These are phyloP conservation scores for Lytechinus pictus DNA, from an alignment of 35 echinoderm and acorn worm species.

Conservation along the genomic window DNA sequence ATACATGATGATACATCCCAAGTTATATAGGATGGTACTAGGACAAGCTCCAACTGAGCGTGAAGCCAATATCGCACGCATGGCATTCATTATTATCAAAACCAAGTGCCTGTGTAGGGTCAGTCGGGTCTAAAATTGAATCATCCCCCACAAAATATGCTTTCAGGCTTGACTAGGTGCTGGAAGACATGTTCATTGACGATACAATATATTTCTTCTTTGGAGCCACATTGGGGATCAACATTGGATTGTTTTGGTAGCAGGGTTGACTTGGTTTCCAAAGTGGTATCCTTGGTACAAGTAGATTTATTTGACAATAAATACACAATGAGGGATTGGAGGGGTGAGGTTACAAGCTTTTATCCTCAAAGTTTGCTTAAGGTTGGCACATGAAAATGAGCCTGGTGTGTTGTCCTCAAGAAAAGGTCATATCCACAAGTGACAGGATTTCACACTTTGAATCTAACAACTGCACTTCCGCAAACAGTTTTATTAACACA, in stretches of 20 bases:
- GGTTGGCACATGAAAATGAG: neutral
- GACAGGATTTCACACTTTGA: neutral
- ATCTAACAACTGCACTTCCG: neutral
- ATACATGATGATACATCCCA: neutral
- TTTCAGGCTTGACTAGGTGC: neutral
- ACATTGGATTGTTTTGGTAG: neutral
- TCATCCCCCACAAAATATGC: slow-evolving; percentile 8
- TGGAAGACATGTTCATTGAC: neutral
- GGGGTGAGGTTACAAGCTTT: neutral
- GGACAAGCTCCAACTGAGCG: neutral
- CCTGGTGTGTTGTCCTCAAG: neutral
- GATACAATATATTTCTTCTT: neutral
- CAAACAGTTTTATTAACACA: neutral
- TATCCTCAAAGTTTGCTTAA: neutral
- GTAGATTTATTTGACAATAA: neutral
- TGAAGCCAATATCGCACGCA: slow-evolving; percentile 1
- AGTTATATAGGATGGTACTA: neutral
- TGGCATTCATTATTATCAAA: neutral
- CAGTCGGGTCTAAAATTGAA: neutral
- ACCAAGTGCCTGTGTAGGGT: neutral
- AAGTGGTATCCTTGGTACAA: neutral
- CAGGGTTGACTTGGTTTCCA: neutral
- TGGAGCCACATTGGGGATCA: neutral
- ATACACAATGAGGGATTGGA: neutral
- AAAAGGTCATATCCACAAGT: neutral